These are phyloP conservation scores for Cataglyphis albicans DNA, from an alignment of 2,888 invertebrate species.

Conservation along the genomic window DNA sequence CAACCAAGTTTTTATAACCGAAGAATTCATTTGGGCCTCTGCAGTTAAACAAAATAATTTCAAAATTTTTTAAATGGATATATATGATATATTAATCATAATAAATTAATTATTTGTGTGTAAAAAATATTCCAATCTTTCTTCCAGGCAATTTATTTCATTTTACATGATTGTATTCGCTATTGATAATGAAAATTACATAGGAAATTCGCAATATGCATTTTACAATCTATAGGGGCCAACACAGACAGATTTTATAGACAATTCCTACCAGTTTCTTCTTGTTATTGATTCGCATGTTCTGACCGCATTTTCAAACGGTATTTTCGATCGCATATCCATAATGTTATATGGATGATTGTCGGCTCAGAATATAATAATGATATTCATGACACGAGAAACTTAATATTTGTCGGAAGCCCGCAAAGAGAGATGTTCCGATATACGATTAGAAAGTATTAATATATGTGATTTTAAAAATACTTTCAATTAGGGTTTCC, in stretches of 20 bases:
- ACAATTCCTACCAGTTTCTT: neutral
- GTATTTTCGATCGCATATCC: constrained; percentile 47
- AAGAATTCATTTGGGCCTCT: constrained; percentile 87
- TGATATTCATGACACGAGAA: constrained; percentile 47
- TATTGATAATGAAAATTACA: neutral
- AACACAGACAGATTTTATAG: neutral
- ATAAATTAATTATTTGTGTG: neutral
- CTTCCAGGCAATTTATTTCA: neutral
- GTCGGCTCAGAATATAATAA: constrained; percentile 13
- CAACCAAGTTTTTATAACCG: constrained; percentile 87
- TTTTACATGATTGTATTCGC: neutral
- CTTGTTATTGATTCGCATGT: constrained; percentile 39
- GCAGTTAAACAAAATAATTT: constrained; percentile 63
- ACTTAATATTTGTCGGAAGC: constrained; percentile 26
- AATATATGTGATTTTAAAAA: constrained; percentile 1
- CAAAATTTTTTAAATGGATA: neutral
- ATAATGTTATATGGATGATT: constrained; percentile 29
- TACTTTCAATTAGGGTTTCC: neutral
- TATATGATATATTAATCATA: neutral
- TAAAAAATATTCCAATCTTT: neutral
- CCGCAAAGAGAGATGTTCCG: neutral
- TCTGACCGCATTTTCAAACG: constrained; percentile 10
- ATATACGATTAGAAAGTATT: neutral
- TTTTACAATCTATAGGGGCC: neutral
- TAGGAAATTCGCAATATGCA: neutral